phyloP scores from a whole-genome alignment of 2,797 vertebrate species.

The Onychomys leucogaster region DNA sequence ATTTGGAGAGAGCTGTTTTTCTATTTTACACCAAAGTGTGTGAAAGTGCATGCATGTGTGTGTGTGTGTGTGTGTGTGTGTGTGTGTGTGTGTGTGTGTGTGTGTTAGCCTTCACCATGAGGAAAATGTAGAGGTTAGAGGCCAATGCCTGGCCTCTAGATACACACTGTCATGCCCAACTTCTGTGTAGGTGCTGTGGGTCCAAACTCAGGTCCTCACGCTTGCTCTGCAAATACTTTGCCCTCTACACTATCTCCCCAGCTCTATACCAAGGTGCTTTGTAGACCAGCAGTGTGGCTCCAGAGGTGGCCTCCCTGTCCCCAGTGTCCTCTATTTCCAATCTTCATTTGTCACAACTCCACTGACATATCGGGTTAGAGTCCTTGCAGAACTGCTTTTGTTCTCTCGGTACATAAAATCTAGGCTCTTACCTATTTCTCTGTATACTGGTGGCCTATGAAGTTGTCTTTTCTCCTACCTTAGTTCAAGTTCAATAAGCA shows the following conservation, averaged over 20 bases:
- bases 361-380: background rate
- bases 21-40: background rate
- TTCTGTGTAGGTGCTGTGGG: background rate
- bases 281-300: background rate
- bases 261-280: background rate
- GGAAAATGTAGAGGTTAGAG: background rate
- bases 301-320: background rate
- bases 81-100: background rate
- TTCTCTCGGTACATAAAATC: background rate
- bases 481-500: constrained; percentile 51
- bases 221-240: background rate
- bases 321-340: background rate
- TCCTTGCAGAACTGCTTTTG: background rate
- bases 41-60: background rate
- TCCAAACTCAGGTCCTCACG: background rate
- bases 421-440: constrained; percentile 15
- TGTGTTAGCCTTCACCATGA: background rate
- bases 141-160: background rate
- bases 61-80: background rate
- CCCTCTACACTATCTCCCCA: background rate
- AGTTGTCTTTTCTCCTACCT: background rate
- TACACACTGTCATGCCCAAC: background rate
- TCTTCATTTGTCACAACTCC: background rate
- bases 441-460: background rate
- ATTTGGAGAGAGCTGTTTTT: background rate